phyloP scores from a whole-genome alignment of 2,113 vertebrate genomes.

The Nannobrachium achirus region DNA sequence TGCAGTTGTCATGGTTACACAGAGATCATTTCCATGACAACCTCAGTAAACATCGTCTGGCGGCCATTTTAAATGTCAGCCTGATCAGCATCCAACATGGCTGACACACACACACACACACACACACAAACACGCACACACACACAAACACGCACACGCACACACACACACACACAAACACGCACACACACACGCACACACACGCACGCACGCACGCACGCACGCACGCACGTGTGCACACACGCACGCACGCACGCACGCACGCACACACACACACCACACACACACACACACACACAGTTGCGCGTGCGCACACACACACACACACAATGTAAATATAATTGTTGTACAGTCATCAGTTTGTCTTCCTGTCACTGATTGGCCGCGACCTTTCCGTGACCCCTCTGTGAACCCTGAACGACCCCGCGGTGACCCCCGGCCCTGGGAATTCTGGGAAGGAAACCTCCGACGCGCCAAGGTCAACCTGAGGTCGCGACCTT shows the following conservation, averaged over 20 bases:
- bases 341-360: not conserved
- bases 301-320: not conserved
- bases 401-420: conserved; percentile 5
- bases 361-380: no score
- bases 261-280: not conserved
- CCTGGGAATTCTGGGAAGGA: not conserved
- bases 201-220: not conserved
- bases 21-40: no score
- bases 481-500: not conserved
- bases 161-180: not conserved
- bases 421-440: conserved; percentile 18
- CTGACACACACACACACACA: not conserved
- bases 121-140: conserved; percentile 1
- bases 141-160: not conserved
- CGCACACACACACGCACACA: not conserved
- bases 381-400: not conserved
- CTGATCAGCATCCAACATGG: not conserved
- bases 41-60: no score
- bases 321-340: not conserved
- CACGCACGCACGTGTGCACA: not conserved
- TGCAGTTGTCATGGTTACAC: not conserved
- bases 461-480: not conserved
- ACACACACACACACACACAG: conserved; percentile 1
- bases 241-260: conserved; percentile 4
- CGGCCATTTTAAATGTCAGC: no score